Conservation (phyloP, 2,113 vertebrate genomes). For the Suncus etruscus region DNA sequence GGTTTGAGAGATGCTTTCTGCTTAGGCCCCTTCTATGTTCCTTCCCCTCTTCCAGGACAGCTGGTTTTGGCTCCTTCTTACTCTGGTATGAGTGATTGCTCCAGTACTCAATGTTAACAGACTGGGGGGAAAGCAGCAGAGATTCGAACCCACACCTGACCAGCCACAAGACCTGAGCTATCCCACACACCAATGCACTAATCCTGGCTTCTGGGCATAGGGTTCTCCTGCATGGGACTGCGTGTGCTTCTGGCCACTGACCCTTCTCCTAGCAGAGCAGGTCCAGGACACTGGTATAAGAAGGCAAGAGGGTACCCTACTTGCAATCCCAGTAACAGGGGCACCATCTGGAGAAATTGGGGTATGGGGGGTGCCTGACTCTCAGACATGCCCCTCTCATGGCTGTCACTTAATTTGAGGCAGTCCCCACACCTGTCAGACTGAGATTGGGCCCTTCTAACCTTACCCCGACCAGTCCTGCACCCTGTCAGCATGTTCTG, state of each 20-base stretch:
- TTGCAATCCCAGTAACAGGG: no score
- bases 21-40: not conserved
- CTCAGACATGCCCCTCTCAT: no score
- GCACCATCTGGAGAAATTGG: not conserved
- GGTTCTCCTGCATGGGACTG: not conserved
- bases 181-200: rapidly evolving
- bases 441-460: not conserved
- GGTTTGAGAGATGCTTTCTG: conserved; percentile 8
- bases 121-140: not conserved
- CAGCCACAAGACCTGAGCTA: not conserved
- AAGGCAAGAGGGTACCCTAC: not conserved
- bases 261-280: no score
- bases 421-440: not conserved
- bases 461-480: not conserved
- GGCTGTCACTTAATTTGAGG: not conserved
- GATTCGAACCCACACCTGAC: not conserved
- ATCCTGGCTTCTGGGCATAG: not conserved
- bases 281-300: no score
- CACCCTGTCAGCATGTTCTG: not conserved
- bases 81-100: not conserved
- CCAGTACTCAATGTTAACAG: no score
- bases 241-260: not conserved
- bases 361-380: not conserved
- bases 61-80: not conserved
- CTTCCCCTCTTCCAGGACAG: not conserved